These are phyloP conservation scores for Acleris cristana DNA, from an alignment of 2,888 invertebrate species.

Conservation along the genomic window DNA sequence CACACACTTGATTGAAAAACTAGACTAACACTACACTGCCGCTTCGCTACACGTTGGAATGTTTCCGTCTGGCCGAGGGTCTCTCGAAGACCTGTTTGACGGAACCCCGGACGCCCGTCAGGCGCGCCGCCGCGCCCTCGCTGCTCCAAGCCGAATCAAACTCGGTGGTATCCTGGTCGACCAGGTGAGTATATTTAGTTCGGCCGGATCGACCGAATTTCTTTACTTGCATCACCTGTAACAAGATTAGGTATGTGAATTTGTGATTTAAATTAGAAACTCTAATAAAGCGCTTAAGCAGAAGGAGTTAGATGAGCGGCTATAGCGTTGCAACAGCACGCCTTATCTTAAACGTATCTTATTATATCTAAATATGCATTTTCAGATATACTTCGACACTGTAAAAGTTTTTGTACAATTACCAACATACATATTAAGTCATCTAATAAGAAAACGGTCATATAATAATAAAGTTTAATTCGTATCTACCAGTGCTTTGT, in stretches of 20 bases:
- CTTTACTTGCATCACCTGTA: conserved; percentile 98
- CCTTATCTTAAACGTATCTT: too few relatives aligned
- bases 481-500: too few relatives aligned
- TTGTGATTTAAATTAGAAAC: background rate
- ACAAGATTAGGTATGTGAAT: conserved; percentile 8
- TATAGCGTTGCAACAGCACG: too few relatives aligned
- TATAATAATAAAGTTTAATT: too few relatives aligned
- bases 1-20: background rate
- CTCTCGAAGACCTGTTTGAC: conserved; percentile 96
- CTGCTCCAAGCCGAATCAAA: conserved; percentile 99
- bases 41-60: conserved; percentile 50
- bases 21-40: background rate
- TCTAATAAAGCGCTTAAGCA: too few relatives aligned
- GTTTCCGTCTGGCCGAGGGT: conserved; percentile 85
- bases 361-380: too few relatives aligned
- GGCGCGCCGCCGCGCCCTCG: conserved; percentile 85
- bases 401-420: too few relatives aligned
- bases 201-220: conserved; percentile 99
- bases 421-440: too few relatives aligned
- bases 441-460: too few relatives aligned
- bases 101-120: conserved; percentile 92
- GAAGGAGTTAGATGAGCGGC: too few relatives aligned
- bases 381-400: too few relatives aligned
- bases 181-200: conserved; percentile 99
- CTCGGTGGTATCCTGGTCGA: conserved; percentile 99